These are phyloP conservation scores for Grus americana DNA, from an alignment of 2,113 vertebrate genomes.

Conservation along the genomic window DNA sequence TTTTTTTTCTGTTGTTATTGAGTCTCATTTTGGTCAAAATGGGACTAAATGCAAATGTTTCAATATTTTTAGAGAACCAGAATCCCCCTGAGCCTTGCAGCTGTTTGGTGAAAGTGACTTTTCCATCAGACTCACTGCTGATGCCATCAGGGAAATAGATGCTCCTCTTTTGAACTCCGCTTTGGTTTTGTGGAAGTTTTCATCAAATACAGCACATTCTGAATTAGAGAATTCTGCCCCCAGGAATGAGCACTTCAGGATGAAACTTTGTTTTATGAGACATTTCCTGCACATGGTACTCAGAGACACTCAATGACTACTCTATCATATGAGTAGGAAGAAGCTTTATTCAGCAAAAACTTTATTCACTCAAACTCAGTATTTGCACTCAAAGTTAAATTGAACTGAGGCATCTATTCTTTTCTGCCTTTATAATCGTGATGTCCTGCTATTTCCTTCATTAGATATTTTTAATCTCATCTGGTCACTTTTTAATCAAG, in stretches of 20 bases:
- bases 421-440: not conserved
- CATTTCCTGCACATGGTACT: not conserved
- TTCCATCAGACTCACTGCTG: slow-evolving; percentile 4
- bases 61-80: not conserved
- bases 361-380: not conserved
- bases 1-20: not conserved
- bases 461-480: not conserved
- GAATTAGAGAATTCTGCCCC: slow-evolving; percentile 16
- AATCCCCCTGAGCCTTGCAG: slow-evolving; percentile 2
- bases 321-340: not conserved
- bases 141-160: not conserved
- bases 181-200: slow-evolving; percentile 30
- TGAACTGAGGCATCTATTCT: not conserved
- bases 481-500: not conserved
- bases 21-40: slow-evolving; percentile 1
- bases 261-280: slow-evolving; percentile 9
- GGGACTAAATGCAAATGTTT: slow-evolving; percentile 7
- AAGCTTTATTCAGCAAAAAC: not conserved
- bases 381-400: not conserved
- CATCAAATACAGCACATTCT: slow-evolving; percentile 8
- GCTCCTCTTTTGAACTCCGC: slow-evolving; percentile 25
- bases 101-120: not conserved
- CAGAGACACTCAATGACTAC: not conserved
- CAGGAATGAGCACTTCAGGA: not conserved
- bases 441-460: not conserved